Conservation (phyloP, 2,113 vertebrate species). For the human region GRCh38 chr20:2419001-2419500, state of each 20-base stretch:
- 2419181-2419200: not conserved
- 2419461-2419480: slow-evolving; percentile 33
- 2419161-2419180: not conserved
- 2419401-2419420: slow-evolving; percentile 56
- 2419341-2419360: slow-evolving; percentile 28
- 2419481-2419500: slow-evolving; percentile 45
- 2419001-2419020: not conserved
- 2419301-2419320: not conserved
- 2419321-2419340: not conserved
- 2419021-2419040: not conserved
- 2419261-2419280: not conserved
- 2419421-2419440: slow-evolving; percentile 52
- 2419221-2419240: accelerated
- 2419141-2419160: not conserved
- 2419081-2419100: not conserved
- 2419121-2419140: not conserved
- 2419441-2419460: slow-evolving; percentile 60
- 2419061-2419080: not conserved
- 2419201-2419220: accelerated
- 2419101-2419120: no score
- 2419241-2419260: not conserved
- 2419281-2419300: not conserved
- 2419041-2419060: not conserved
- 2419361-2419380: slow-evolving; percentile 39
- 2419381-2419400: slow-evolving; percentile 6